A percentile compares a stretch with the other conserved stretches of the same genome.
These are phyloP conservation scores for Sympetrum striolatum DNA, from an alignment of 2,888 invertebrate species.

Conservation along the genomic window DNA sequence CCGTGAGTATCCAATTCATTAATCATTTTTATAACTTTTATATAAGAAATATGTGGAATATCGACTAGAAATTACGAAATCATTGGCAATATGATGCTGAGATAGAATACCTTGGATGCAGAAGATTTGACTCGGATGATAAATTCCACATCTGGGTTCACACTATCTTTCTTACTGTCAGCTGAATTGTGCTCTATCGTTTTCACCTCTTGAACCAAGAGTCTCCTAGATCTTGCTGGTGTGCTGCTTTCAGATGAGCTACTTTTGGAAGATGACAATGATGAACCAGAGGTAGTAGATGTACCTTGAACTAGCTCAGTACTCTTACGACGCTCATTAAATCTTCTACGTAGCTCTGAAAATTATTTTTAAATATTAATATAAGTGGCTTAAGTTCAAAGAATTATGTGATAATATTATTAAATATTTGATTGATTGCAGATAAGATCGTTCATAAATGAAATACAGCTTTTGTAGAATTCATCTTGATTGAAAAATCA, in stretches of 20 bases:
- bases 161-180: slow-evolving; percentile 55
- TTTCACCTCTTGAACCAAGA: slow-evolving; percentile 54
- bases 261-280: neutral
- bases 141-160: slow-evolving; percentile 68
- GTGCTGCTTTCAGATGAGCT: slow-evolving; percentile 12
- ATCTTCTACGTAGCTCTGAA: slow-evolving; percentile 20
- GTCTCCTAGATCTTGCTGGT: slow-evolving; percentile 46
- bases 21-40: neutral
- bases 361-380: neutral
- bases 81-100: no score
- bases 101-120: neutral
- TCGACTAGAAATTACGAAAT: neutral
- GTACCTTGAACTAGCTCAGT: neutral
- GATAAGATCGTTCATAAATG: neutral
- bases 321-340: slow-evolving; percentile 21
- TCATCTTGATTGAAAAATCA: neutral
- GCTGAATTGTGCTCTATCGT: slow-evolving; percentile 51
- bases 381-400: neutral
- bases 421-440: no score
- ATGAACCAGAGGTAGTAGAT: slow-evolving; percentile 8
- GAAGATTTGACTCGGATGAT: slow-evolving; percentile 63
- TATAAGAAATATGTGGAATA: no score
- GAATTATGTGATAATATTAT: neutral
- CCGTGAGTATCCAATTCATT: neutral
- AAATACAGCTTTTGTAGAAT: neutral